A percentile compares a stretch with the other conserved stretches of the same genome.
Evolutionary conservation across 2,888 invertebrate genomes (phyloP).

Genomic region (Teleogryllus oceanicus): DNA sequence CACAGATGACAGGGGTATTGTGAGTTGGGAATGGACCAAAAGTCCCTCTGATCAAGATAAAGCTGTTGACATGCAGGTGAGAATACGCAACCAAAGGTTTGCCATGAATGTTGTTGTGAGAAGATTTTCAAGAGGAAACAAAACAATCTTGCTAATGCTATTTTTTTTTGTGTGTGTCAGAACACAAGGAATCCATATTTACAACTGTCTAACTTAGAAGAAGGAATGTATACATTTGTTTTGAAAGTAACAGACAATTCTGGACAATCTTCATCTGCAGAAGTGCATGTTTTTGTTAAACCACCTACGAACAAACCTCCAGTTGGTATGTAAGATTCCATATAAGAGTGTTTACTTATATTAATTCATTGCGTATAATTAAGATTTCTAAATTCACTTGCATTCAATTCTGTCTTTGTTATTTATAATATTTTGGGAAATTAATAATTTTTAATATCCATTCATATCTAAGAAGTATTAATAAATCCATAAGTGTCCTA

Average conservation of each 20-base stretch:
- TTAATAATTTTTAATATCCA: no score
- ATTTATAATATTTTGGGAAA: no score
- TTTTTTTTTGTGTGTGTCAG: constrained; percentile 46
- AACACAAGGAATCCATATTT: constrained; percentile 87
- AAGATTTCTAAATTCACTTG: no score
- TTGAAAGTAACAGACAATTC: constrained; percentile 89
- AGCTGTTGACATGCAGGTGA: constrained; percentile 83
- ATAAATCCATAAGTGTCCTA: no score
- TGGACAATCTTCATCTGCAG: constrained; percentile 80
- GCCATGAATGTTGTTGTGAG: background rate
- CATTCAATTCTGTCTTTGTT: no score
- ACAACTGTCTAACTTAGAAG: constrained; percentile 83
- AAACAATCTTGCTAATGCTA: background rate
- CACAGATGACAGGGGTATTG: constrained; percentile 89
- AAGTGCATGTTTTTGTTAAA: constrained; percentile 90
- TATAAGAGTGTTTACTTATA: background rate
- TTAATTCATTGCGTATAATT: background rate
- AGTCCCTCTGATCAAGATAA: constrained; percentile 81
- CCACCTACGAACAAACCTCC: constrained; percentile 83
- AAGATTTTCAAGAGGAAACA: background rate
- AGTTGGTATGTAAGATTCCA: constrained; percentile 50
- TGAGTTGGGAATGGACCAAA: constrained; percentile 94
- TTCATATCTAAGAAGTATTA: no score
- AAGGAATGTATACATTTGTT: constrained; percentile 91
- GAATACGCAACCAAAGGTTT: background rate